phyloP scores from a whole-genome alignment of 2,888 invertebrate species.

The Acronicta aceris region DNA sequence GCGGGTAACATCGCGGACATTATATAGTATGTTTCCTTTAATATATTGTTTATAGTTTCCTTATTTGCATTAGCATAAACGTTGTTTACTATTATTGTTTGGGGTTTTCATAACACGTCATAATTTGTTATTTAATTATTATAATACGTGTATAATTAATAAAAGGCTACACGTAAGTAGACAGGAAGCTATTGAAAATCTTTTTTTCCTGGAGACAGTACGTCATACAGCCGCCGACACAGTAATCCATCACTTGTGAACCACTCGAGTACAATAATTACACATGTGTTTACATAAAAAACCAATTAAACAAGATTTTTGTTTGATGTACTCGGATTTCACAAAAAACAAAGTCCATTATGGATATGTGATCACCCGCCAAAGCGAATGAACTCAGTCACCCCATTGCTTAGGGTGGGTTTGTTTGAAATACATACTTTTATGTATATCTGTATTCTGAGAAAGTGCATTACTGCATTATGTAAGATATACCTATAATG shows the following conservation, averaged over 20 bases:
- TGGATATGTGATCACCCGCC: slow-evolving; percentile 13
- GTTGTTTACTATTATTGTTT: neutral
- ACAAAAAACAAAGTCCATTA: slow-evolving; percentile 32
- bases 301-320: slow-evolving; percentile 72
- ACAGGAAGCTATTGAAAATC: slow-evolving; percentile 17
- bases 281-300: slow-evolving; percentile 69
- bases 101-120: neutral
- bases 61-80: neutral
- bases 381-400: slow-evolving; percentile 29
- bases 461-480: neutral
- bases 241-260: slow-evolving; percentile 59
- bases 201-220: slow-evolving; percentile 17
- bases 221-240: slow-evolving; percentile 58
- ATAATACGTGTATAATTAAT: slow-evolving; percentile 6
- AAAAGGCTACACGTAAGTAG: slow-evolving; percentile 9
- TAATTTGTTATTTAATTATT: neutral
- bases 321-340: slow-evolving; percentile 53
- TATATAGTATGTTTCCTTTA: too few relatives aligned
- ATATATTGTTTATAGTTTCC: neutral
- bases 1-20: too few relatives aligned
- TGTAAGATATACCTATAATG: too few relatives aligned
- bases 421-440: neutral
- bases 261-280: slow-evolving; percentile 59
- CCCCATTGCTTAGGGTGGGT: neutral
- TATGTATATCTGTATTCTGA: neutral